These are phyloP conservation scores for Dioctria rufipes DNA, from an alignment of 2,888 invertebrate species.

Conservation along the genomic window DNA sequence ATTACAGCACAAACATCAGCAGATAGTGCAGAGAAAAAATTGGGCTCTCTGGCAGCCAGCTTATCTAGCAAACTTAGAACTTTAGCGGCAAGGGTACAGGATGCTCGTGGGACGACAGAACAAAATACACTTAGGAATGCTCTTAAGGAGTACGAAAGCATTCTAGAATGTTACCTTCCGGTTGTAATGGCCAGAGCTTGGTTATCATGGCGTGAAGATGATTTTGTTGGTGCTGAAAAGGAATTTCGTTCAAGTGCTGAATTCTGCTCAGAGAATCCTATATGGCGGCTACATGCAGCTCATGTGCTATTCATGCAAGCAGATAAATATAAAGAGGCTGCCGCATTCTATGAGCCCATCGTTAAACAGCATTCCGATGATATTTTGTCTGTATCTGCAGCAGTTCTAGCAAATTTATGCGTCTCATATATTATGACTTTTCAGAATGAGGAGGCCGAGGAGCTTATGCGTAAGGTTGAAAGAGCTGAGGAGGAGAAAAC, in stretches of 20 bases:
- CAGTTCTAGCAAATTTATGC: slow-evolving; percentile 97
- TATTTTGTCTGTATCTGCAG: slow-evolving; percentile 95
- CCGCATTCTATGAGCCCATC: slow-evolving; percentile 97
- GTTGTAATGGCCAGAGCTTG: slow-evolving; percentile 99
- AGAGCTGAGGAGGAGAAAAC: slow-evolving; percentile 96
- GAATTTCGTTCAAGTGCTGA: slow-evolving; percentile 97
- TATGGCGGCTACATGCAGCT: slow-evolving; percentile 98
- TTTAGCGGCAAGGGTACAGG: slow-evolving; percentile 94
- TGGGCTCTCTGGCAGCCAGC: slow-evolving; percentile 93
- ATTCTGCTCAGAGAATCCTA: slow-evolving; percentile 97
- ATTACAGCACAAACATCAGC: slow-evolving; percentile 98
- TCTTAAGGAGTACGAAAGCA: slow-evolving; percentile 90
- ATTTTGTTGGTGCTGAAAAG: slow-evolving; percentile 96
- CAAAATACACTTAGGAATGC: slow-evolving; percentile 91
- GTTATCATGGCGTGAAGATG: slow-evolving; percentile 98
- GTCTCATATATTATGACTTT: slow-evolving; percentile 99
- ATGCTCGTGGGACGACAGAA: slow-evolving; percentile 89
- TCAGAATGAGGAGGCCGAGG: slow-evolving; percentile 98
- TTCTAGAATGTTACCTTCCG: slow-evolving; percentile 93
- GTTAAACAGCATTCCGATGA: slow-evolving; percentile 95
- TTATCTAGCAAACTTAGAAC: slow-evolving; percentile 92
- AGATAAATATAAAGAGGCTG: slow-evolving; percentile 97
- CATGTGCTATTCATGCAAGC: slow-evolving; percentile 99
- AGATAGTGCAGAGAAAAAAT: slow-evolving; percentile 95
- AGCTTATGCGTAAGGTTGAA: slow-evolving; percentile 98